Conservation (phyloP, 2,113 vertebrate genomes). For the Anarhynchus alexandrinus region DNA sequence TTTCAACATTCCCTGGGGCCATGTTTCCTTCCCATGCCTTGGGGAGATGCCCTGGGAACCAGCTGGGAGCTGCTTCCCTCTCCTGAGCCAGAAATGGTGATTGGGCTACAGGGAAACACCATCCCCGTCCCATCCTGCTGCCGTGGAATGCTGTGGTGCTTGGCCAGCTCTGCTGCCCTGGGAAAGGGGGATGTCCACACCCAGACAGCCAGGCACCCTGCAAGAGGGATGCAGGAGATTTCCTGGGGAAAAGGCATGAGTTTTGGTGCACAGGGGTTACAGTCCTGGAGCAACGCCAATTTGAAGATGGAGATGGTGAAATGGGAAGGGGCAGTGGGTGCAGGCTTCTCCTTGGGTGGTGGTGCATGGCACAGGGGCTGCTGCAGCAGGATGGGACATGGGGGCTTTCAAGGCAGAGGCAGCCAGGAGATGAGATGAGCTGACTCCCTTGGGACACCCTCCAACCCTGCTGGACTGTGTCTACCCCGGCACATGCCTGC, state of each 20-base stretch:
- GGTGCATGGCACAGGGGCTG: background rate
- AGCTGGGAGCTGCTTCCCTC: background rate
- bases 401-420: background rate
- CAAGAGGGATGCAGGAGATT: background rate
- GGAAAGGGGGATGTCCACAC: background rate
- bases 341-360: background rate
- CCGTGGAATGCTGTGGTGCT: fast-evolving
- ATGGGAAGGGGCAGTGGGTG: background rate
- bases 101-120: fast-evolving
- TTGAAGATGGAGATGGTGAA: background rate
- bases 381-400: background rate
- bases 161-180: background rate
- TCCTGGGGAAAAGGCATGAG: background rate
- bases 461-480: background rate
- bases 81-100: background rate
- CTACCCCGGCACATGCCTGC: background rate
- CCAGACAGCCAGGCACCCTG: background rate
- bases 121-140: fast-evolving
- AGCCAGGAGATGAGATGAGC: background rate
- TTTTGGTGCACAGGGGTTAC: background rate
- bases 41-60: background rate
- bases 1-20: background rate
- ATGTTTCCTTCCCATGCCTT: background rate
- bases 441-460: background rate
- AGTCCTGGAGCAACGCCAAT: background rate